Evolutionary conservation across 1,140 invertebrate species (phyloP), one percentile per base, ranked within the genome.

Genomic region (Lordiphosa collinella): DNA sequence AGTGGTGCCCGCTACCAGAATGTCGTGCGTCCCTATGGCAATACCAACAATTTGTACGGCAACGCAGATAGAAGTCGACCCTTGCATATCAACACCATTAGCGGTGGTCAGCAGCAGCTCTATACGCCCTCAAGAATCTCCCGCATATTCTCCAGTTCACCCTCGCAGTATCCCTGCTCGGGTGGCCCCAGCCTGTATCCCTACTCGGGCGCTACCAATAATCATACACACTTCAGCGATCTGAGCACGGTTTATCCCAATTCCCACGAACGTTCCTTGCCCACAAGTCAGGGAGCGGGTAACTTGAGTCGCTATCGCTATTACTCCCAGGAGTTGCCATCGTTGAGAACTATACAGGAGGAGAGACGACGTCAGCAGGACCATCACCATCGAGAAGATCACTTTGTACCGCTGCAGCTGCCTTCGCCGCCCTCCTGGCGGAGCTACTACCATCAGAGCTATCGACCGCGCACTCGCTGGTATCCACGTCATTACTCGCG

Each of bases 211-310:
- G 65, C 54, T 13, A 38, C 38, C 7, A 38, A 64, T 22, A 90
- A 93, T 41, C 94, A 94, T 18, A 69, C 22, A 89, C 93, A 57
- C 93, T 94, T 95, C 73, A 95, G 93, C 80, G 95, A 96, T 89
- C 91, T 96, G 59, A 96, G 95, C 89, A 96, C 95, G 7, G 95
- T 96, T n/a, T 94, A 94, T 75, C 92, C 93, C 29, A 94, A 94
- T 65, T 95, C 94, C 44, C 93, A 91, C 1, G 95, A 96, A 73
- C 91, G 94, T 29, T 96, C 95, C 0, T 93, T 94, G 70, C 94
- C 94, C 29, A 94, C 94, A 22, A 94, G 91, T 91, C 22, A 88
- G 91, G 2, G n/a, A 88, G 91, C 2, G 8, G 47, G 16, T 1
- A 76, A 85, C 54, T 69, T 89, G 13, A 88, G 74, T 46, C 92